These are phyloP conservation scores for Spatulosminthurus flaviceps DNA, from an alignment of 2,888 invertebrate genomes.

Conservation along the genomic window DNA sequence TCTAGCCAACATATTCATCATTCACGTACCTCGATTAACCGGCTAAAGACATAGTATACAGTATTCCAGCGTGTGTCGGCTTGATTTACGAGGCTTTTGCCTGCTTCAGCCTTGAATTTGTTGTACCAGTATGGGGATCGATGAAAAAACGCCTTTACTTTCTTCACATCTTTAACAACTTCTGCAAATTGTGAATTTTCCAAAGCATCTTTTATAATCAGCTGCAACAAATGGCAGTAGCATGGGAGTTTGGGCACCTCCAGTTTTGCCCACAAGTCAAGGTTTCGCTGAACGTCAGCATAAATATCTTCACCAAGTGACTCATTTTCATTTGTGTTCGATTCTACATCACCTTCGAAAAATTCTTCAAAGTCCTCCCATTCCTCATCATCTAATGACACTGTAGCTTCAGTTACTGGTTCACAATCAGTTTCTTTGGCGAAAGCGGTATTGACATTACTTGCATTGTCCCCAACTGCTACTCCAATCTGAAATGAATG, in stretches of 20 bases:
- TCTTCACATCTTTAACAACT: background rate
- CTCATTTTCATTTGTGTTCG: background rate
- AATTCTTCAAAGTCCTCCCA: constrained; percentile 18
- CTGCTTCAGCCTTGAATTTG: background rate
- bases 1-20: background rate
- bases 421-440: background rate
- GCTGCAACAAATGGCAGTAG: constrained; percentile 1
- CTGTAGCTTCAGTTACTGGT: background rate
- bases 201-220: constrained; percentile 23
- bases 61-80: constrained; percentile 24
- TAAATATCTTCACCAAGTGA: background rate
- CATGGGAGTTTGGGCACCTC: background rate
- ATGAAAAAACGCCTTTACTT: background rate
- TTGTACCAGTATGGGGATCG: constrained; percentile 8
- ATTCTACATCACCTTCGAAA: background rate
- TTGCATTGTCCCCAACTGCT: constrained; percentile 11
- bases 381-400: background rate
- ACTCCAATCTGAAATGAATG: background rate
- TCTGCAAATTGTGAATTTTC: background rate
- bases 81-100: background rate
- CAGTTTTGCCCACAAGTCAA: background rate
- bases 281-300: background rate
- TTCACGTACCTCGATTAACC: constrained; percentile 16
- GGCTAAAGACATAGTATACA: background rate
- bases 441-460: constrained; percentile 11